A percentile compares a stretch with the other conserved stretches of the same genome.
These are phyloP conservation scores for Lagenorhynchus albirostris DNA, from an alignment of 2,113 vertebrate genomes.

Conservation along the genomic window DNA sequence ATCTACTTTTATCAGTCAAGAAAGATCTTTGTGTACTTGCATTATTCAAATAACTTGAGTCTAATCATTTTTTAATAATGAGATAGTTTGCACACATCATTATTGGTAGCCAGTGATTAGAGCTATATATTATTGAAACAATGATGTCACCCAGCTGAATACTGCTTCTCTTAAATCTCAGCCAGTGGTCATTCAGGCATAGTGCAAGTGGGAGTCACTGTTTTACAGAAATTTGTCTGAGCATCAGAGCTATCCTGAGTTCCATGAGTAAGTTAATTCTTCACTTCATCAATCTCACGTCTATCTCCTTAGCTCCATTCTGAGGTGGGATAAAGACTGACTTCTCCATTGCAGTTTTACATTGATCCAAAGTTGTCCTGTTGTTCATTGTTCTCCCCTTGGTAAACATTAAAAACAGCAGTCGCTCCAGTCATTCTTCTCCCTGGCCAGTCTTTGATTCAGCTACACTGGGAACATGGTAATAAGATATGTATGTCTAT, in stretches of 20 bases:
- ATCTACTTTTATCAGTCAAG: neutral
- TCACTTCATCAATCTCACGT: neutral
- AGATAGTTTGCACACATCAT: neutral
- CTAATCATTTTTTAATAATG: neutral
- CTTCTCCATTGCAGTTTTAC: neutral
- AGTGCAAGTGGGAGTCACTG: neutral
- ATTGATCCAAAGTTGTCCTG: neutral
- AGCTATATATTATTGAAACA: neutral
- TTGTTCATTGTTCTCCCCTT: neutral
- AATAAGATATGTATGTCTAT: neutral
- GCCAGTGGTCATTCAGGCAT: neutral
- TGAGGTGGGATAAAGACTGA: neutral
- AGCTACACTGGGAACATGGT: neutral
- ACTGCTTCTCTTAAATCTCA: neutral
- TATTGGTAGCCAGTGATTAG: neutral
- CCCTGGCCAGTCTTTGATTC: neutral
- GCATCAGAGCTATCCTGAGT: neutral
- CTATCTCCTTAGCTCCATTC: neutral
- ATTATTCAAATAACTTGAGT: neutral
- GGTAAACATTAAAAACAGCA: neutral
- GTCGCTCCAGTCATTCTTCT: neutral
- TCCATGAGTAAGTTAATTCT: neutral
- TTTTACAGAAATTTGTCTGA: neutral
- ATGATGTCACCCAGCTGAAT: neutral
- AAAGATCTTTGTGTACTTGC: neutral